Evolutionary conservation across 1,140 invertebrate species (phyloP).

Genomic region (Olivierus martensii): DNA sequence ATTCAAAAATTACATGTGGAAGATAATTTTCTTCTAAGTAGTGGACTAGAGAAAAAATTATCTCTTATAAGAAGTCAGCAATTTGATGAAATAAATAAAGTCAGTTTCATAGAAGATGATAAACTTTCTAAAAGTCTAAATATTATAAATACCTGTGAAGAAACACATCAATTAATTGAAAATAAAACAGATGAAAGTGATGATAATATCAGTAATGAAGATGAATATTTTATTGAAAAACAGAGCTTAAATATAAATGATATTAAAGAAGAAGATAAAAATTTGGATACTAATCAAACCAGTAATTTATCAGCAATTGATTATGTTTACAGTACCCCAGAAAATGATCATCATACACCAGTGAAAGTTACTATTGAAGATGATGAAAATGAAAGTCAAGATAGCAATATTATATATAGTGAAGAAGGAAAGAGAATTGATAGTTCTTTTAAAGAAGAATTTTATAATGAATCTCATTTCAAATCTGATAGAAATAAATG

Average conservation of each 20-base stretch:
- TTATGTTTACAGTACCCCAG: slow-evolving; percentile 14
- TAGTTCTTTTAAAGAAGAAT: too few species aligned
- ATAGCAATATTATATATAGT: too few species aligned
- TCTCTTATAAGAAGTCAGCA: too few species aligned
- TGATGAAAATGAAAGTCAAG: background rate
- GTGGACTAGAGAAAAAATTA: too few species aligned
- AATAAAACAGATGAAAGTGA: slow-evolving; percentile 38
- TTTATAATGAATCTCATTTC: background rate
- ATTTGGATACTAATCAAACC: background rate
- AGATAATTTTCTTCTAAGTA: too few species aligned
- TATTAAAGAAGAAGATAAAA: background rate
- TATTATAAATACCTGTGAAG: slow-evolving; percentile 21
- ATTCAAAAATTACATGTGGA: background rate
- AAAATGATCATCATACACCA: background rate
- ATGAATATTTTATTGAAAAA: background rate
- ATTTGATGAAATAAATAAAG: too few species aligned
- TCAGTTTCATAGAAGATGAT: too few species aligned
- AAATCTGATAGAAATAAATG: background rate
- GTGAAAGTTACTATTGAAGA: background rate
- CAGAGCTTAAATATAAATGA: background rate
- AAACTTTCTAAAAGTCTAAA: too few species aligned
- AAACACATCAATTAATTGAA: slow-evolving; percentile 46
- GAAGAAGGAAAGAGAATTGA: too few species aligned
- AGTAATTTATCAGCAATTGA: background rate
- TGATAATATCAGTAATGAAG: background rate